Evolutionary conservation across 2,797 vertebrate species (phyloP).

Genomic region (Paedocypris micromegethes): DNA sequence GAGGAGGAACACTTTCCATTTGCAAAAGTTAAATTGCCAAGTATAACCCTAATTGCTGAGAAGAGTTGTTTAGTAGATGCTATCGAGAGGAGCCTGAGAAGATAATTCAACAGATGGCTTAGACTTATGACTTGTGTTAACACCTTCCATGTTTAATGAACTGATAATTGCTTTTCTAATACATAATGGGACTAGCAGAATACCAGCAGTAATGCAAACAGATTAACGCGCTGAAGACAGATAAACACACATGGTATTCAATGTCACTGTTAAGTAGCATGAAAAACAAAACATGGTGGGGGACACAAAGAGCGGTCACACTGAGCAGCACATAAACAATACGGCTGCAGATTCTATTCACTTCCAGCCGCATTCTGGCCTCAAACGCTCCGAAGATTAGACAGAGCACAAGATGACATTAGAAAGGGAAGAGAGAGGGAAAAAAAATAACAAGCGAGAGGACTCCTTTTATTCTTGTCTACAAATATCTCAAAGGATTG

Average conservation of each 20-base stretch:
- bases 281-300: conserved; percentile 62
- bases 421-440: background rate
- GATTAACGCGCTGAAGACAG: conserved; percentile 71
- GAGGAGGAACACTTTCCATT: conserved; percentile 67
- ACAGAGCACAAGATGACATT: conserved; percentile 36
- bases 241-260: conserved; percentile 69
- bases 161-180: conserved; percentile 79
- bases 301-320: conserved; percentile 43
- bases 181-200: conserved; percentile 70
- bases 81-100: conserved; percentile 59
- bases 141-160: conserved; percentile 77
- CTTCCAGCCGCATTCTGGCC: conserved; percentile 30
- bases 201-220: conserved; percentile 72
- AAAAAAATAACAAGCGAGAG: background rate
- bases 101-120: conserved; percentile 76
- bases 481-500: conserved; percentile 24
- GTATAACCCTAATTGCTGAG: conserved; percentile 72
- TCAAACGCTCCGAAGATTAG: conserved; percentile 35
- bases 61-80: conserved; percentile 66
- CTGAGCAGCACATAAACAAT: conserved; percentile 41
- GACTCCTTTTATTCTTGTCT: conserved; percentile 16
- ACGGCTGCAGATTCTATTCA: conserved; percentile 37
- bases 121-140: conserved; percentile 77
- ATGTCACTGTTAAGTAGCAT: conserved; percentile 74
- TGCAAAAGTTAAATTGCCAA: conserved; percentile 71